These are phyloP conservation scores for Cyrtorhinus lividipennis DNA, from an alignment of 1,140 invertebrate species.

Conservation along the genomic window DNA sequence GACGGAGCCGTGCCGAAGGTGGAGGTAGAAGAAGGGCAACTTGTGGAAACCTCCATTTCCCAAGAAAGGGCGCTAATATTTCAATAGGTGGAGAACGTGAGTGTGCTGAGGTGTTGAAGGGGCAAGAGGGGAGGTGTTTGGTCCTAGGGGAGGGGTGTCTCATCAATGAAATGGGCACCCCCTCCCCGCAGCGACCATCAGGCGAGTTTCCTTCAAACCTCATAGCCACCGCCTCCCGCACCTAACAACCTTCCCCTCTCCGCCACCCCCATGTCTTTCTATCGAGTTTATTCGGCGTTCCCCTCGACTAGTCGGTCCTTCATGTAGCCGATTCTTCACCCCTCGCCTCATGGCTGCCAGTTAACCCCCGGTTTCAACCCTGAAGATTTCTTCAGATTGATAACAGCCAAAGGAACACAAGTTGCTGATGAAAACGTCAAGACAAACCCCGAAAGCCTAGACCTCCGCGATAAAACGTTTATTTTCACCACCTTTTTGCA, in stretches of 20 bases:
- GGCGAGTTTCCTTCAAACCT: not conserved
- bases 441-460: no score
- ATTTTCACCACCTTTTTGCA: no score
- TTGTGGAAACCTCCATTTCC: not conserved
- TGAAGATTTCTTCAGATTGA: not conserved
- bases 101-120: slow-evolving; percentile 2
- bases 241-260: no score
- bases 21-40: not conserved
- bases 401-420: not conserved
- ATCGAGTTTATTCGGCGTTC: not conserved
- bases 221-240: no score
- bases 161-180: not conserved
- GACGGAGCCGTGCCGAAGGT: not conserved
- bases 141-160: not conserved
- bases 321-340: not conserved
- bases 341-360: not conserved
- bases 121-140: not conserved
- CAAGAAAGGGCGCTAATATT: slow-evolving; percentile 1
- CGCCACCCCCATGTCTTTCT: not conserved
- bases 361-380: not conserved
- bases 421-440: no score
- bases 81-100: slow-evolving; percentile 6
- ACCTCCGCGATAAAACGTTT: no score
- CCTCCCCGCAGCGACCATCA: not conserved
- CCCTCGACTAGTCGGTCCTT: not conserved